Base-by-base conservation (phyloP, 2,113 vertebrate genomes). In the Nanorana parkeri region DNA sequence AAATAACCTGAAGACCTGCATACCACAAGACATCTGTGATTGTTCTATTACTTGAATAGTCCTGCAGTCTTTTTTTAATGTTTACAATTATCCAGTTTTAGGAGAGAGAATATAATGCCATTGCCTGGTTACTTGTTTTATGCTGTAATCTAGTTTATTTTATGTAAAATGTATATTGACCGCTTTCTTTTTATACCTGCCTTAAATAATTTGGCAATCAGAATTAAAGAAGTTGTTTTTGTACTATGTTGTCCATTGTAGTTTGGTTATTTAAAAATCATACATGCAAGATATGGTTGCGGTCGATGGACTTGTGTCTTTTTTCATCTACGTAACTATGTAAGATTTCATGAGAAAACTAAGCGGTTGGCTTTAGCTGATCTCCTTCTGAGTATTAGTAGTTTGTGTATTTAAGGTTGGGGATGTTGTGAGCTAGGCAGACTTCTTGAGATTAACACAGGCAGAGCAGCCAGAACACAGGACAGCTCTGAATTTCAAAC, bases 151-250 rank as follows among this genome's bases (percentile, higher is more conserved):
- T 95, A 93, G 91, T 95, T 95, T 95, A 95, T 95, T 94, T 95
- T 93, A 91, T 93, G 94, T 94, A 93, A 93, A 94, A 93, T 94
- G 86, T 96, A 90, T 94, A 94, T 94, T 88, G 88, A 96, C 96
- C 94, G 95, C 94, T 96, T 97, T 95, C 92, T 94, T 97, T 97
- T 98, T 98, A 97, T 97, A 98, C 96, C 93, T 98, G 98, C 96
- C 97, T 99, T 99, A 99, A 99, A 95, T 95, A 97, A 96, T 95
- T 96, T 95, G 97, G 96, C 96, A 97, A 98, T 97, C 96, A 97
- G 91, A 95, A 99, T 96, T 95, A 96, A 96, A 96, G 92, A 91
- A 85, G 86, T 92, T 93, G 91, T 90, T 91, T 96, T 95, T 94
- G 92, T 94, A 95, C 81, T 83, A 87, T 89, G 83, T 86, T 89